Conservation (phyloP, 2,113 vertebrate species). For the Hippocampus abdominalis region DNA sequence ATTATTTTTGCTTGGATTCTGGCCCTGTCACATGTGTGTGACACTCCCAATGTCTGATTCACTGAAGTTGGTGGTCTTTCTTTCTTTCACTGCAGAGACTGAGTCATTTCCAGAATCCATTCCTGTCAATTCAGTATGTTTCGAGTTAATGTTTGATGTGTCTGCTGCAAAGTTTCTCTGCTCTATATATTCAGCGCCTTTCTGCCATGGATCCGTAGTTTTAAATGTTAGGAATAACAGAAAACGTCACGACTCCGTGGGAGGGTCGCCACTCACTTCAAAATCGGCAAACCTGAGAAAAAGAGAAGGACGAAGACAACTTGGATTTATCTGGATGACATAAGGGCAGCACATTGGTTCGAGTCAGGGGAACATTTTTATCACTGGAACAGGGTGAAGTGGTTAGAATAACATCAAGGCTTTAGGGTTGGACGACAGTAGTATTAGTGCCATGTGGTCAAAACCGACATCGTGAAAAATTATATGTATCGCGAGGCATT, state of each 20-base stretch:
- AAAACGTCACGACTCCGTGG: conserved; percentile 21
- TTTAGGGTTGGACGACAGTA: conserved; percentile 11
- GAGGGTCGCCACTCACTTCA: conserved; percentile 7
- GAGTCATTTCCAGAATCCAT: conserved; percentile 10
- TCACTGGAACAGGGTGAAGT: conserved; percentile 19
- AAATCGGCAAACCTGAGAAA: conserved; percentile 20
- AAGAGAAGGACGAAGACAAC: background rate
- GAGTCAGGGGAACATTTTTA: background rate
- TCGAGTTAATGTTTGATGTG: background rate
- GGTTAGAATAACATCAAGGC: conserved; percentile 38
- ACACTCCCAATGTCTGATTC: conserved; percentile 43
- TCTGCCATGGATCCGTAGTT: background rate
- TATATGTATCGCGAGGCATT: conserved; percentile 4
- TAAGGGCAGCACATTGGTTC: background rate
- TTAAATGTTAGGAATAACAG: conserved; percentile 11
- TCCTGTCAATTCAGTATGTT: background rate
- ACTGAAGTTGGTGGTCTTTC: conserved; percentile 19
- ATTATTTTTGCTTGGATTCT: conserved; percentile 44
- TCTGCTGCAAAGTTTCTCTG: background rate
- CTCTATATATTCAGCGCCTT: background rate
- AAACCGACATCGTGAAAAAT: conserved; percentile 30
- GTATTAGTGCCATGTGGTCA: conserved; percentile 25
- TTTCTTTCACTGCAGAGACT: conserved; percentile 18
- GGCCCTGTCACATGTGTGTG: conserved; percentile 52
- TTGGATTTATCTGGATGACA: background rate